Conservation (phyloP, 2,797 vertebrate species). For the Octomys mimax region DNA sequence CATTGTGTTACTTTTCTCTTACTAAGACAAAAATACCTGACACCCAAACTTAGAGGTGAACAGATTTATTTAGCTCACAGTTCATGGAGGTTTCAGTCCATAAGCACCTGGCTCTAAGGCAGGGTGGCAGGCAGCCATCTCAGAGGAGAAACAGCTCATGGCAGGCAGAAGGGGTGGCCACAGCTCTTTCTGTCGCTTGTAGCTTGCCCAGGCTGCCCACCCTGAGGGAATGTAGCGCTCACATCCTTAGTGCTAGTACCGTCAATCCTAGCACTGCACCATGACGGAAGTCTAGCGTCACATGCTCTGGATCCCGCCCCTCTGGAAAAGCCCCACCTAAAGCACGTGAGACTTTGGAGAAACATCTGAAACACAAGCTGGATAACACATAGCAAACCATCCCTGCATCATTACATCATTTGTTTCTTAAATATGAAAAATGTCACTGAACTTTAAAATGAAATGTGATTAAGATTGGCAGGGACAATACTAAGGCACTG, state of each 20-base stretch:
- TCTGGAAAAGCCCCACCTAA: background rate
- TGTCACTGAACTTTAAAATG: conserved; percentile 48
- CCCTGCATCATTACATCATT: background rate
- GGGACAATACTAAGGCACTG: background rate
- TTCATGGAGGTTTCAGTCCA: background rate
- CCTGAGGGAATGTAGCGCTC: background rate
- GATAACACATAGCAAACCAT: background rate
- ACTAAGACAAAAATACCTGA: background rate
- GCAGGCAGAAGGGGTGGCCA: background rate
- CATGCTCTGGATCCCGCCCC: background rate
- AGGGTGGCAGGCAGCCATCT: background rate
- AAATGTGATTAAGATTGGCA: background rate
- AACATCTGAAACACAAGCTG: background rate
- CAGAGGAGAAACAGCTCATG: background rate
- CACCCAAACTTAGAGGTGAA: background rate
- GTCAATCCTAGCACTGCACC: background rate
- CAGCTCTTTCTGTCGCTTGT: background rate
- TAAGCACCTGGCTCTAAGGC: background rate
- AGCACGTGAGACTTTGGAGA: background rate
- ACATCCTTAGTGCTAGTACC: background rate
- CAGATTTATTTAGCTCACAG: background rate
- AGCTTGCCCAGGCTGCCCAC: background rate
- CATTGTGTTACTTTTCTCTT: background rate
- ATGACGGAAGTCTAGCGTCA: background rate
- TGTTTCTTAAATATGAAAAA: conserved; percentile 47